phyloP scores from a whole-genome alignment of 2,888 invertebrate genomes.

The Eremobia ochroleuca region DNA sequence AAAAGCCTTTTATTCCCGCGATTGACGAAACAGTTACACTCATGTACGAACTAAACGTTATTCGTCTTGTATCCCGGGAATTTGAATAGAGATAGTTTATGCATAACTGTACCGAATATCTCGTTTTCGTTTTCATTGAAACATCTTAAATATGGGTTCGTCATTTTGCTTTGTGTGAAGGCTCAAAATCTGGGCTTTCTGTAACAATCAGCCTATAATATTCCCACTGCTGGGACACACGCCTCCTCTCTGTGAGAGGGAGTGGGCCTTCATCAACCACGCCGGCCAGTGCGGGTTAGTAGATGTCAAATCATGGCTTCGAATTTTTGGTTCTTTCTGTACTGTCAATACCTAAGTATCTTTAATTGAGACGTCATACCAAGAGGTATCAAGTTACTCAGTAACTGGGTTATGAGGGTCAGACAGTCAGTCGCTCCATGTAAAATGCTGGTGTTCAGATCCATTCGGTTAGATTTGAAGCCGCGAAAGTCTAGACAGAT shows the following conservation, averaged over 20 bases:
- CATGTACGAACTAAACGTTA: constrained; percentile 36
- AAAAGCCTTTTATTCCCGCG: constrained; percentile 35
- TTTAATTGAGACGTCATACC: background rate
- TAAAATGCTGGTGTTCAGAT: background rate
- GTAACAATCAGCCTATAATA: no score
- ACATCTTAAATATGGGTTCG: background rate
- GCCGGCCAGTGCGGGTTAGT: no score
- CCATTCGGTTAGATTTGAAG: background rate
- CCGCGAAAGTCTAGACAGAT: no score
- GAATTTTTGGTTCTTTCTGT: background rate
- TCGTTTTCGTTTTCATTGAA: constrained; percentile 22
- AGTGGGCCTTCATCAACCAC: no score
- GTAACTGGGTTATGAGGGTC: no score
- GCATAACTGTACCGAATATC: constrained; percentile 4
- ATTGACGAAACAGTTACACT: constrained; percentile 41
- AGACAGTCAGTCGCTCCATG: background rate
- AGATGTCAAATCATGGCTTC: no score
- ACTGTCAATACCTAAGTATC: background rate
- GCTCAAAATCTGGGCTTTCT: background rate
- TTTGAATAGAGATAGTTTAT: constrained; percentile 38
- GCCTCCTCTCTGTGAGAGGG: no score
- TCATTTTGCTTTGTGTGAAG: background rate
- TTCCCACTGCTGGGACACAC: no score
- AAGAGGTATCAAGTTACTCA: background rate
- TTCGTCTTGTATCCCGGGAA: constrained; percentile 28